phyloP scores from a whole-genome alignment of 2,797 vertebrate genomes.

The Coracias cyanogaster region DNA sequence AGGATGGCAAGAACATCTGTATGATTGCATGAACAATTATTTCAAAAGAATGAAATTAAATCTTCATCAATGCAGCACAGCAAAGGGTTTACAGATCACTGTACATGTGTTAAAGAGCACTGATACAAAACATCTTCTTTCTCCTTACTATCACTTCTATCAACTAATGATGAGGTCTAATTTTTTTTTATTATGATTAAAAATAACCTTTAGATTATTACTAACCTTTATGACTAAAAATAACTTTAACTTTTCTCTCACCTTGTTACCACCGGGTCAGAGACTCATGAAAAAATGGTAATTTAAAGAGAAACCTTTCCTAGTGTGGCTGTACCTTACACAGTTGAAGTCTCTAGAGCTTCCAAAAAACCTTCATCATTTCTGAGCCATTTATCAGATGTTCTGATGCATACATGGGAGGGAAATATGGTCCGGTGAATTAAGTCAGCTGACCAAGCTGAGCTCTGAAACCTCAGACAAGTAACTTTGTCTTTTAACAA shows the following conservation, averaged over 20 bases:
- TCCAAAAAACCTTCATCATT: background rate
- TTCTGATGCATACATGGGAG: background rate
- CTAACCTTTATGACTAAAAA: background rate
- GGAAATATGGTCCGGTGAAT: background rate
- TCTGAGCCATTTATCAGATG: background rate
- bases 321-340: background rate
- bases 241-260: background rate
- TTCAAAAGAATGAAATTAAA: background rate
- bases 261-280: background rate
- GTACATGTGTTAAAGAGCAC: background rate
- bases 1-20: background rate
- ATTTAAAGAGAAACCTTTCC: background rate
- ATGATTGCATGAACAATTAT: background rate
- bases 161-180: background rate
- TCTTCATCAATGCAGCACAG: background rate
- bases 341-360: background rate
- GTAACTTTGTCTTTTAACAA: background rate
- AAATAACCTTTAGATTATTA: background rate
- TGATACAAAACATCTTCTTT: background rate
- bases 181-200: background rate
- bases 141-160: background rate
- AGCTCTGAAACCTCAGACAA: background rate
- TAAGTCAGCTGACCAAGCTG: background rate
- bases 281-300: background rate
- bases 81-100: background rate